Conservation (phyloP, 2,888 invertebrate species). For the Campoletis raptor region DNA sequence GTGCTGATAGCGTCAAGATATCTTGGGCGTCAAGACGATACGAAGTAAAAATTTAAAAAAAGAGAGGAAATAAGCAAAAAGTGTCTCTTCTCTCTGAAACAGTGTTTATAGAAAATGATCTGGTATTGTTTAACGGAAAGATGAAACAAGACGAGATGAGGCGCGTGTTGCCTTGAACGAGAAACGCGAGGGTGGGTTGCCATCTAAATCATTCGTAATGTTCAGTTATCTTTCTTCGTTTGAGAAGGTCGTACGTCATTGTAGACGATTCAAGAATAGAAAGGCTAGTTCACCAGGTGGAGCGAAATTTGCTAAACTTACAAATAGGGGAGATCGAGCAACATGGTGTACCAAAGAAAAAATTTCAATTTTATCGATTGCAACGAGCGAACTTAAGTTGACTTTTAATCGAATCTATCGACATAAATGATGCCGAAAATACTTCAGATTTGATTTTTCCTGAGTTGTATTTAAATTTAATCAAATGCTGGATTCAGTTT, state of each 20-base stretch:
- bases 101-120: conserved; percentile 37
- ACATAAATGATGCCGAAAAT: background rate
- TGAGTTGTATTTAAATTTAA: background rate
- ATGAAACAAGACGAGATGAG: conserved; percentile 15
- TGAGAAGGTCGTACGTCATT: conserved; percentile 33
- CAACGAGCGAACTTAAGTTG: background rate
- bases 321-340: background rate
- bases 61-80: background rate
- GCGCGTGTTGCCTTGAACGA: conserved; percentile 34
- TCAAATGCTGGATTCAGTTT: background rate
- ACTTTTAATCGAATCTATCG: background rate
- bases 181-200: background rate
- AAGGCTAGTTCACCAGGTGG: conserved; percentile 61
- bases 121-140: conserved; percentile 37
- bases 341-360: background rate
- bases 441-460: background rate
- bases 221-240: conserved; percentile 8
- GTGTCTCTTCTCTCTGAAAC: conserved; percentile 37
- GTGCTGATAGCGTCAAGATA: too few relatives aligned
- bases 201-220: conserved; percentile 49
- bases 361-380: background rate
- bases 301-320: conserved; percentile 34
- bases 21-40: background rate
- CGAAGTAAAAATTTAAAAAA: background rate
- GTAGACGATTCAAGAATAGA: conserved; percentile 64